phyloP scores from a whole-genome alignment of 2,797 vertebrate species.

The Chrosomus eos region DNA sequence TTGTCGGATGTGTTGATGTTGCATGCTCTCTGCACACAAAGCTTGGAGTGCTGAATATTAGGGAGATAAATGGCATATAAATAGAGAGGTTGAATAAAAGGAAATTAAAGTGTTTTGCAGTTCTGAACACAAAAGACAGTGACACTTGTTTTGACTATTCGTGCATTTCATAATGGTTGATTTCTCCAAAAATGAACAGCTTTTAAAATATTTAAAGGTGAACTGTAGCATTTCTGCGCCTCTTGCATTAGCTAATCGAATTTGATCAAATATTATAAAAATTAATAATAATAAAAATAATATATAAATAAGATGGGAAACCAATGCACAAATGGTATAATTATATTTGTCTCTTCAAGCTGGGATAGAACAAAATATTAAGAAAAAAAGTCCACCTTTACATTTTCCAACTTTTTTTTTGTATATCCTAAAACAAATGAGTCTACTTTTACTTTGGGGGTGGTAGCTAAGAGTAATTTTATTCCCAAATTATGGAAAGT shows the following conservation, averaged over 20 bases:
- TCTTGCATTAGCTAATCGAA: not conserved
- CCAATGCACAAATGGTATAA: not conserved
- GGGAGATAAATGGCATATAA: conserved; percentile 16
- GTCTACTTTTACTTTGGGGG: not conserved
- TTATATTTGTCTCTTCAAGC: not conserved
- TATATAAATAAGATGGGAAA: not conserved
- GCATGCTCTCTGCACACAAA: conserved; percentile 3
- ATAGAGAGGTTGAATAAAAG: conserved; percentile 10
- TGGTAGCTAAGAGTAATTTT: conserved; percentile 7
- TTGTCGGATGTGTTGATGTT: not conserved
- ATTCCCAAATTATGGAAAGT: conserved; percentile 37
- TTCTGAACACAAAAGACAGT: not conserved
- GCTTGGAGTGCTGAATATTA: conserved; percentile 14
- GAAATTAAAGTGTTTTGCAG: not conserved
- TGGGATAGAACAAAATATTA: not conserved
- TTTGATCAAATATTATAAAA: not conserved
- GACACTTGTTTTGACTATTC: not conserved
- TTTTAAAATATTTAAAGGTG: not conserved
- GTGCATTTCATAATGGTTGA: conserved; percentile 3
- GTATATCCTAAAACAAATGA: not conserved
- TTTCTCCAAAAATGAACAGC: not conserved
- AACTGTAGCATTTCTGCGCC: not conserved
- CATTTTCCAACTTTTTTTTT: not conserved
- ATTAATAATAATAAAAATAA: too few relatives aligned
- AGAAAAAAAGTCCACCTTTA: not conserved